Base-by-base conservation (phyloP, 2,888 invertebrate species). In the Platycnemis pennipes region DNA sequence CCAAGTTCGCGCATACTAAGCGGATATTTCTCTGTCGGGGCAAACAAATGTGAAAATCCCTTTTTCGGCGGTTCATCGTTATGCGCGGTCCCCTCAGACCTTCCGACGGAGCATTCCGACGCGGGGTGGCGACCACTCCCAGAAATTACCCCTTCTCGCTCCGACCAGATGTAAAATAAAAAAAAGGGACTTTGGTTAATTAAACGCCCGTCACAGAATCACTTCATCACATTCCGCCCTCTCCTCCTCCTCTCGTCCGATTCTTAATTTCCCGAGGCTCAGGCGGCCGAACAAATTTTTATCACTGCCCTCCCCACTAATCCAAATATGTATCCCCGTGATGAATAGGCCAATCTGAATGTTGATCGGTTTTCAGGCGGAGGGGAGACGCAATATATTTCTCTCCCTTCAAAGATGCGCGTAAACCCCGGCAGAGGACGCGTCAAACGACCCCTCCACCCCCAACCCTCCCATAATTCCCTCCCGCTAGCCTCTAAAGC, bases 201-300 rank as follows among this genome's bases (percentile, higher is more conserved):
- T 91, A 91, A 91, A 91, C 91, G 91, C 63, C 91, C 91, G 91
- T 91, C 91, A 91, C 91, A 91, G 91, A 91, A 91, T 91, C 91
- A 91, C 91, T 91, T 91, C 91, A 91, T 91, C 91, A 91, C 91
- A 63, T 91, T 56, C 77, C 77, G 31, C 16, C 77, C 77, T 13
- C 49, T 77, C 63, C 26, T 63, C 26, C 22, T 26, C 26, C 91
- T 53, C 89, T 37, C 89, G 7, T 56, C 63, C 91, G 44, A 91
- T 91, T 91, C 91, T 91, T 91, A 91, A 91, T 91, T 91, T 91
- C 31, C n/a, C 91, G 63, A 44, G 91, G 63, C 91, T 42, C 91
- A 69, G 91, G 91, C 44, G 91, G 91, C 11, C 63, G 91, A 63
- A 44, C 91, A 69, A 91, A 91, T 91, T 91, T 91, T 91, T 91